Percentiles rank a stretch among this genome's conserved stretches.
Conservation (phyloP, 2,888 invertebrate species). For the Choristoneura rosaceana region DNA sequence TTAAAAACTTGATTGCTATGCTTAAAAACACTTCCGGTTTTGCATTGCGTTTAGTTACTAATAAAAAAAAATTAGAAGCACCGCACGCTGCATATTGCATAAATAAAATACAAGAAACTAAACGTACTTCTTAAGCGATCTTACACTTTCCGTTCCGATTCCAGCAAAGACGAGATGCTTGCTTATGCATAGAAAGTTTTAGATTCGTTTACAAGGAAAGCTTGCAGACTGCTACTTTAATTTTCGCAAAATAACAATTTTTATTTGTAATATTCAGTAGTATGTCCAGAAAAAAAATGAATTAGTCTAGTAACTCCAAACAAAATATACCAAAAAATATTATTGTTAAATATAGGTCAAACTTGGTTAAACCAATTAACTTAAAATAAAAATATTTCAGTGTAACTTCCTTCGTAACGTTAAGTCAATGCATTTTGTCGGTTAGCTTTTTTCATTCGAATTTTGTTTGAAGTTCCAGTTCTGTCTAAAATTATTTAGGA, state of each 20-base stretch:
- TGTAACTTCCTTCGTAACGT: conserved; percentile 12
- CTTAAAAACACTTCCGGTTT: conserved; percentile 13
- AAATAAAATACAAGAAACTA: neutral
- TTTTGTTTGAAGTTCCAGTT: conserved; percentile 15
- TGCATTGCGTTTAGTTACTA: conserved; percentile 21
- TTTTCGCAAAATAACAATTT: no score
- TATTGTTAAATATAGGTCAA: no score
- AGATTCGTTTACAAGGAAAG: neutral
- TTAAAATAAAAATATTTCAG: neutral
- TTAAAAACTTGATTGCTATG: neutral
- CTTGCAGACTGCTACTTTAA: neutral
- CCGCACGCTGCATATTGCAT: neutral
- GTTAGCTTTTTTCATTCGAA: conserved; percentile 37
- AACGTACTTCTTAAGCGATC: conserved; percentile 8
- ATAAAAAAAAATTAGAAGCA: neutral
- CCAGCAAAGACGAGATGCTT: neutral
- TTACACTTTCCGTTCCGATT: conserved; percentile 13
- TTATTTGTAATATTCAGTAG: no score
- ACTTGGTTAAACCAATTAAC: no score
- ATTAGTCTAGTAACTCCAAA: no score
- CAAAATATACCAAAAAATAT: no score
- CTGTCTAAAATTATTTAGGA: conserved; percentile 31
- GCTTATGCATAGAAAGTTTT: neutral
- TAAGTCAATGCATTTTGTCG: conserved; percentile 17
- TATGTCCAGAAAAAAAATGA: no score